phyloP scores from a whole-genome alignment of 2,113 vertebrate species.

The Dasyornis broadbenti region DNA sequence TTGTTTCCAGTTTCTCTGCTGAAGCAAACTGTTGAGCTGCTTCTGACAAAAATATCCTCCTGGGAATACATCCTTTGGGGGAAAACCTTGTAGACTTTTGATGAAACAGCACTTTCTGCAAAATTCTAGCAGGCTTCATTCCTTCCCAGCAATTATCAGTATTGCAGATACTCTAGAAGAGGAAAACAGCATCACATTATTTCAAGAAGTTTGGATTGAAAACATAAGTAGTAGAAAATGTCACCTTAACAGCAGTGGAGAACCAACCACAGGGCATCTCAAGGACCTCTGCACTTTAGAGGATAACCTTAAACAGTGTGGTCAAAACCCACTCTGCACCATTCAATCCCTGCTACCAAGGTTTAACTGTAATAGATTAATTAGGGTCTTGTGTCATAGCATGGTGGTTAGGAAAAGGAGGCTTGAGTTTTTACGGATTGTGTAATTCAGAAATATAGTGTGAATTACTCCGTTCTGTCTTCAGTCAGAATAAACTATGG shows the following conservation, averaged over 20 bases:
- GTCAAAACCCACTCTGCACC: background rate
- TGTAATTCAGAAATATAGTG: background rate
- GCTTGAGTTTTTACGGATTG: background rate
- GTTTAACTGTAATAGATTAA: background rate
- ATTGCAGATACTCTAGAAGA: background rate
- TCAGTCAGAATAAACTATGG: background rate
- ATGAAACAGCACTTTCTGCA: background rate
- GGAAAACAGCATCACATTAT: background rate
- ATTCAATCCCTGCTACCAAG: background rate
- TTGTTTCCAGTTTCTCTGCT: background rate
- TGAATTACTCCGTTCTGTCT: background rate
- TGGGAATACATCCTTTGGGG: background rate
- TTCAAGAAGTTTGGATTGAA: background rate
- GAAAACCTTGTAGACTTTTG: background rate
- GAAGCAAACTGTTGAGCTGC: background rate
- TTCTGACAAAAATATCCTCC: background rate
- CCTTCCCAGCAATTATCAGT: background rate
- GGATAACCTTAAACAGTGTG: background rate
- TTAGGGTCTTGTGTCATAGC: background rate
- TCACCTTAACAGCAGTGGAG: fast-evolving
- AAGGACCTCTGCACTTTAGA: background rate
- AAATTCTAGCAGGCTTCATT: background rate
- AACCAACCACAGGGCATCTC: background rate
- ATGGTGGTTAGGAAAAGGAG: background rate
- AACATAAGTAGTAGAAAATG: background rate